These are phyloP conservation scores for Spheniscus humboldti DNA, from an alignment of 2,797 vertebrate species.

Conservation along the genomic window DNA sequence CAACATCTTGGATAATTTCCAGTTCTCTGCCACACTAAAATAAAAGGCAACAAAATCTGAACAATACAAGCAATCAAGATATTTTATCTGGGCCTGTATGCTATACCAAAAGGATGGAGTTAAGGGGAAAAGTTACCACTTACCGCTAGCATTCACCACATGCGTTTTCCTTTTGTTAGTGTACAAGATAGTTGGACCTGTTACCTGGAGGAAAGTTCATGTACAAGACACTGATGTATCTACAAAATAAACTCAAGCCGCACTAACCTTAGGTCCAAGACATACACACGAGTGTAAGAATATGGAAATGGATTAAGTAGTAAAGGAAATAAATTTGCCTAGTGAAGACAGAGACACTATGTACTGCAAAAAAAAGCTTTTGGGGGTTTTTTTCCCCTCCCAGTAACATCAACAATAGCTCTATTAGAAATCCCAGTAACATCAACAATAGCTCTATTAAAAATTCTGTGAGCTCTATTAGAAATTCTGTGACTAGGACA, in stretches of 20 bases:
- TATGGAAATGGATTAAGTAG: not conserved
- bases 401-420: not conserved
- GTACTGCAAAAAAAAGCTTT: not conserved
- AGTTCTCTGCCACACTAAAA: not conserved
- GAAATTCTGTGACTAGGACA: not conserved
- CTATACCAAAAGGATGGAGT: not conserved
- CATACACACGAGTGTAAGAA: not conserved
- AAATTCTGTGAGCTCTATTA: not conserved
- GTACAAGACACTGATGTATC: not conserved
- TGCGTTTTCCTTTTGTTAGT: not conserved
- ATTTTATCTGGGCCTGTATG: not conserved
- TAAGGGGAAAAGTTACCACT: not conserved
- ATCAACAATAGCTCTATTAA: not conserved
- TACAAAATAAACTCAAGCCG: conserved; percentile 58
- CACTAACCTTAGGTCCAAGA: not conserved
- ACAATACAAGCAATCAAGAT: not conserved
- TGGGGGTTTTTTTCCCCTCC: not conserved
- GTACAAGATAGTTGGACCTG: not conserved
- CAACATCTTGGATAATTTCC: not conserved
- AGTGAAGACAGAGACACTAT: not conserved
- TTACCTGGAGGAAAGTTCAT: not conserved
- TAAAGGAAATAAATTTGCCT: not conserved
- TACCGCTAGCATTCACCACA: not conserved
- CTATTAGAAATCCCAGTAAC: not conserved
- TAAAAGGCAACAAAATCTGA: not conserved